Conservation (phyloP, 2,888 invertebrate species). For the Chrysolina oricalcia region DNA sequence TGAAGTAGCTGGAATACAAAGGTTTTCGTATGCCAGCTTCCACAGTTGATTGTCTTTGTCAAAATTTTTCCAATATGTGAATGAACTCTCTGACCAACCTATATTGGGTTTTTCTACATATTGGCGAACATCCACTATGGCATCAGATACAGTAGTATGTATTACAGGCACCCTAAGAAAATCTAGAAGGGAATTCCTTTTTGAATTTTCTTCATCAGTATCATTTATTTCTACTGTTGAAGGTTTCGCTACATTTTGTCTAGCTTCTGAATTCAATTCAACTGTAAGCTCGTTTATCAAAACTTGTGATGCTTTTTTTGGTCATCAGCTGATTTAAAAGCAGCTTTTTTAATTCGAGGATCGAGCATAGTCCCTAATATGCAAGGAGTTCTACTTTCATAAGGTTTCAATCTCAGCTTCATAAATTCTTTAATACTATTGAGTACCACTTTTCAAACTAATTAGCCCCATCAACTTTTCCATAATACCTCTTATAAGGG, state of each 20-base stretch:
- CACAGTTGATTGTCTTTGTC: slow-evolving; percentile 22
- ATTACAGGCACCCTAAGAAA: slow-evolving; percentile 19
- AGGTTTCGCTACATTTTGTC: not conserved
- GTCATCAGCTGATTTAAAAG: slow-evolving; percentile 28
- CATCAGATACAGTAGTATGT: slow-evolving; percentile 29
- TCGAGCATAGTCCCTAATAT: slow-evolving; percentile 28
- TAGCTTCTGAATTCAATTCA: slow-evolving; percentile 15
- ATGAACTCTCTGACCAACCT: slow-evolving; percentile 3
- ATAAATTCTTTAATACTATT: slow-evolving; percentile 10
- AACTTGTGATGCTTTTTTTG: slow-evolving; percentile 19
- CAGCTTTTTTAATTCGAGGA: slow-evolving; percentile 28
- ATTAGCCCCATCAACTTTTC: slow-evolving; percentile 10
- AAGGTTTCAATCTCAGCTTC: slow-evolving; percentile 12
- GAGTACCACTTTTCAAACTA: not conserved
- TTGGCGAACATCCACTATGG: slow-evolving; percentile 30
- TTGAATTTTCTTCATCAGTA: not conserved
- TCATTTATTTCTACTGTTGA: slow-evolving; percentile 15
- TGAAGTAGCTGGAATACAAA: slow-evolving; percentile 36
- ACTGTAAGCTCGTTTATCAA: slow-evolving; percentile 24
- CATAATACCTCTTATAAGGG: slow-evolving; percentile 21
- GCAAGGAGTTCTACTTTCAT: slow-evolving; percentile 23
- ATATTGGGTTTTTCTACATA: slow-evolving; percentile 31
- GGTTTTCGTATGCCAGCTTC: slow-evolving; percentile 25
- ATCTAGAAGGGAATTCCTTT: slow-evolving; percentile 13
- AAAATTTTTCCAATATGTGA: slow-evolving; percentile 26